phyloP scores from a whole-genome alignment of 2,888 invertebrate species.

The Eupithecia abbreviata region DNA sequence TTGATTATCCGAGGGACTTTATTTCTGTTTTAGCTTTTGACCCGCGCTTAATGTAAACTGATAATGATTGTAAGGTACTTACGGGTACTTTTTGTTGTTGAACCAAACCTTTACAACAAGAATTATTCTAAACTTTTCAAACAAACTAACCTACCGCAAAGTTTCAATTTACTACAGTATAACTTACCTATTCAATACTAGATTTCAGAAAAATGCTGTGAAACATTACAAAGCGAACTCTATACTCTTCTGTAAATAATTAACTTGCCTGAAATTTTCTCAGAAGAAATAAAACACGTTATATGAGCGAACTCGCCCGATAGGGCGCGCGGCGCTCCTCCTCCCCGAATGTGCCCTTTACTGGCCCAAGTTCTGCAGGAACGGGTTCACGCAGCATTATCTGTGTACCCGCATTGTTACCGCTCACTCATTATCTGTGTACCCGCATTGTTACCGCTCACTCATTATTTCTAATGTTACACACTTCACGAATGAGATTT shows the following conservation, averaged over 20 bases:
- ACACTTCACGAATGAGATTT: background rate
- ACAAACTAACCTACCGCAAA: too few relatives aligned
- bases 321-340: background rate
- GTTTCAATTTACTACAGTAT: background rate
- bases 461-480: background rate
- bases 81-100: background rate
- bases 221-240: background rate
- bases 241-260: slow-evolving; percentile 35
- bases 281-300: slow-evolving; percentile 34
- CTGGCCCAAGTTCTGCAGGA: background rate
- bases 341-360: background rate
- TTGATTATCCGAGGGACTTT: background rate
- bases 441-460: background rate
- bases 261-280: slow-evolving; percentile 31
- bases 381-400: background rate
- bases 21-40: slow-evolving; percentile 17
- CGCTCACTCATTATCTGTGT: background rate
- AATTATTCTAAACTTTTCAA: background rate
- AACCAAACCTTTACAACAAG: background rate
- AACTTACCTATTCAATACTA: background rate
- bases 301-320: background rate
- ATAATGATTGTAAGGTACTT: background rate
- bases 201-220: background rate
- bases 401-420: background rate
- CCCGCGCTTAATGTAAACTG: background rate